A percentile compares a stretch with the other conserved stretches of the same genome.
Conservation (phyloP, 2,113 vertebrate species). For the Lagopus leucura region DNA sequence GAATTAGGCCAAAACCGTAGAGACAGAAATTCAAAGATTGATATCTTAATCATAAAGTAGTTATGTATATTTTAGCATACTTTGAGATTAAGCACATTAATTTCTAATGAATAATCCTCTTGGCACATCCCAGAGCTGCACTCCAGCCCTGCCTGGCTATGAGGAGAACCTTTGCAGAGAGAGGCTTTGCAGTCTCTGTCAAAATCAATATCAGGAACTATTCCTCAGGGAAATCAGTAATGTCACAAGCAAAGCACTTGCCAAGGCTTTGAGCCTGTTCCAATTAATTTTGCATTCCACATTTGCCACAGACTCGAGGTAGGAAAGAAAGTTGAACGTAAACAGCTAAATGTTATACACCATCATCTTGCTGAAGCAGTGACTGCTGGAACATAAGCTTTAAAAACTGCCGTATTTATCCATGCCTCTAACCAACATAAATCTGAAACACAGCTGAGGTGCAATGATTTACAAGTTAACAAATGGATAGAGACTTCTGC, state of each 20-base stretch:
- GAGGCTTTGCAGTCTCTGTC: conserved; percentile 5
- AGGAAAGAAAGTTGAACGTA: background rate
- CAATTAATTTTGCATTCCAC: conserved; percentile 47
- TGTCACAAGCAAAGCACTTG: conserved; percentile 8
- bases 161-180: background rate
- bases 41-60: conserved; percentile 30
- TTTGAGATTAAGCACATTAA: conserved; percentile 28
- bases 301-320: conserved; percentile 4
- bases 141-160: background rate
- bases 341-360: background rate
- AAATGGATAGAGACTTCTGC: background rate
- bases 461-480: background rate
- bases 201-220: conserved; percentile 57
- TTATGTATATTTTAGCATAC: background rate
- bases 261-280: conserved; percentile 24
- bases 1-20: background rate
- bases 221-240: conserved; percentile 72
- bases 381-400: background rate
- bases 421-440: background rate
- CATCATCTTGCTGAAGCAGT: background rate
- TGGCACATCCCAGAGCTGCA: background rate
- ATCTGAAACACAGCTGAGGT: background rate
- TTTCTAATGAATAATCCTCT: conserved; percentile 13
- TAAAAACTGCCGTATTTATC: conserved; percentile 13
- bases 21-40: background rate